Base-by-base conservation (phyloP, 2,113 vertebrate species). In the Oreocharis arfaki region DNA sequence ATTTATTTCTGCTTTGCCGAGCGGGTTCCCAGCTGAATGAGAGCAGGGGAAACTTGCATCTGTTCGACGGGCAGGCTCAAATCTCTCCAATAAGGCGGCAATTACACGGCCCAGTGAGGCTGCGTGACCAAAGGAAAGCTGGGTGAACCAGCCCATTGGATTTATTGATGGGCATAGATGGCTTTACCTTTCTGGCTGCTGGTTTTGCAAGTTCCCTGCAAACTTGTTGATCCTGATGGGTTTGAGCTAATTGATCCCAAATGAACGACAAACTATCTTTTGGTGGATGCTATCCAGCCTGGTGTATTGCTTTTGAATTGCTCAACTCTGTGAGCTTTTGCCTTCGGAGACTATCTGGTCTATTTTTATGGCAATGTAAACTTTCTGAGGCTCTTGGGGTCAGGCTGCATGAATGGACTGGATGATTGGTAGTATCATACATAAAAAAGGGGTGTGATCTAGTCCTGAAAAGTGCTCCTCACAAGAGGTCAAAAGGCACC, bases 11-110 rank as follows among this genome's bases (percentile, higher is more conserved):
- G 97, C 96, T 93, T 95, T 97, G 91, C 95, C 16, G 97, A 96
- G 91, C 14, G 63, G 65, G 79, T 59, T 98, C 98, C 98, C 98
- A 97, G 97, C 97, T 98, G 98, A 98, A 93, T 30, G 5, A 56
- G 94, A 96, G 97, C 97, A 83, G 96, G 97, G 98, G 97, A 99
- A 99, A 98, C 97, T 96, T 97, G 98, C 99, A 99, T 99, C 99
- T 99, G 99, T 98, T 98, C 89, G 52, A 68, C 5, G 93, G 96
- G 94, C 96, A 93, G 97, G 97, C 97, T 95, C 57, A 28, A 50
- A 55, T 77, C 96, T 94, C 84, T 79, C 65, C 1, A 67, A 86
- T 91, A 96, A 92, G 95, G 95, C 90, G 16, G 96, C 86, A 69
- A 88, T 76, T 71, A 93, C 92, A 78, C 12, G 2, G 83, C 61